Evolutionary conservation across 2,113 vertebrate genomes (phyloP).

Genomic region (Danionella cerebrum): DNA sequence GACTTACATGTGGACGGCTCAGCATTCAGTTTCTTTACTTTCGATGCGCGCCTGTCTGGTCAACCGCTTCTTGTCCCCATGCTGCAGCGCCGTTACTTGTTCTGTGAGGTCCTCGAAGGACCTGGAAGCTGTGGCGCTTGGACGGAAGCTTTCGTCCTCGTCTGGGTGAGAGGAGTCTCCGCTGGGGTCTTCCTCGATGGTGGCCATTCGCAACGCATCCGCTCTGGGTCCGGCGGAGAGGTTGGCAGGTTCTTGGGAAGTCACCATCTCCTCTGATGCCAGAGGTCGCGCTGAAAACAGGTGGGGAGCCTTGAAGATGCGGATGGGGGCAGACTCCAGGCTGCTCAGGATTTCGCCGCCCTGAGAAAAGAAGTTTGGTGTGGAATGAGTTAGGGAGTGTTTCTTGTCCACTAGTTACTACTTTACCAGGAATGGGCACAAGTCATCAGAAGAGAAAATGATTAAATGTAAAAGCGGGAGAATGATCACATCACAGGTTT

Average conservation of each 20-base stretch:
- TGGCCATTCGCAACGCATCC: constrained; percentile 84
- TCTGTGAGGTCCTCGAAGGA: constrained; percentile 93
- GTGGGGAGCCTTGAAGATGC: constrained; percentile 74
- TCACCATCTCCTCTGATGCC: rapidly evolving
- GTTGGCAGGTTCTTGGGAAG: constrained; percentile 43
- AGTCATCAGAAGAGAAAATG: not conserved
- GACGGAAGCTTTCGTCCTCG: constrained; percentile 82
- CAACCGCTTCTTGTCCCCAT: constrained; percentile 78
- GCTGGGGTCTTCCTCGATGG: constrained; percentile 94
- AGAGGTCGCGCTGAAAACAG: constrained; percentile 1
- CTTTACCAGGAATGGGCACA: not conserved
- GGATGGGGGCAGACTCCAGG: constrained; percentile 75
- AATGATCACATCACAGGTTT: not conserved
- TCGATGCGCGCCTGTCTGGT: constrained; percentile 83
- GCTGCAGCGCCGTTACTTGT: constrained; percentile 49
- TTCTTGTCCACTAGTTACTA: not conserved
- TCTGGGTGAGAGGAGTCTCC: constrained; percentile 80
- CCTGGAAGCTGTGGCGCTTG: constrained; percentile 73
- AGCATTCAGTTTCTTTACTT: constrained; percentile 93
- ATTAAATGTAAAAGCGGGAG: not conserved
- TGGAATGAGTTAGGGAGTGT: not conserved
- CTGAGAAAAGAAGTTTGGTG: constrained; percentile 54
- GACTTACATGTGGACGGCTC: constrained; percentile 29
- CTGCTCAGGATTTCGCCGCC: constrained; percentile 83
- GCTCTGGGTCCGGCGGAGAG: constrained; percentile 57